Percentiles rank a stretch among this genome's conserved stretches.
These are phyloP conservation scores for Scomber scombrus DNA, from an alignment of 2,113 vertebrate species.

Conservation along the genomic window DNA sequence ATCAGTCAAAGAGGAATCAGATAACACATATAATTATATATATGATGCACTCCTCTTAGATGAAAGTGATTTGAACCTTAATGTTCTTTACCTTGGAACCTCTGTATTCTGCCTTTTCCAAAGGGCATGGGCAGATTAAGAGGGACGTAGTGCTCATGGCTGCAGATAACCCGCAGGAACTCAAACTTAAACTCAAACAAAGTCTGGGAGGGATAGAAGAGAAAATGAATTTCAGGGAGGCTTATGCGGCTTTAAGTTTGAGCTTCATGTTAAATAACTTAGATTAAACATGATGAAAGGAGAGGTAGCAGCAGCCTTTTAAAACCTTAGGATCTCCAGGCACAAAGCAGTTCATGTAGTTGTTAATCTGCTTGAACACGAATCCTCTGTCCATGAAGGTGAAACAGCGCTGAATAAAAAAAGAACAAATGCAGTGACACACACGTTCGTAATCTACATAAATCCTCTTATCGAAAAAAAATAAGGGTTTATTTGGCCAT, in stretches of 20 bases:
- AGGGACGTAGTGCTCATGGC: slow-evolving; percentile 96
- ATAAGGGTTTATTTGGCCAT: no score
- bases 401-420: slow-evolving; percentile 90
- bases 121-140: slow-evolving; percentile 98
- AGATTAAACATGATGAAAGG: background rate
- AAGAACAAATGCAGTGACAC: background rate
- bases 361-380: slow-evolving; percentile 98
- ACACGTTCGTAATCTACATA: background rate
- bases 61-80: background rate
- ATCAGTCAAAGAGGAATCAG: background rate
- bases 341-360: slow-evolving; percentile 96
- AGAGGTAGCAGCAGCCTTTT: slow-evolving; percentile 13
- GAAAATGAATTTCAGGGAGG: background rate
- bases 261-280: background rate
- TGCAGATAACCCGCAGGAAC: slow-evolving; percentile 95
- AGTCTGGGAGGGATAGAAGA: slow-evolving; percentile 83
- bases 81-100: slow-evolving; percentile 93
- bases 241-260: background rate
- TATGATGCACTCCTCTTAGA: background rate
- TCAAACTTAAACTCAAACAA: slow-evolving; percentile 99
- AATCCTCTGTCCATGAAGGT: slow-evolving; percentile 99
- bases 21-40: background rate
- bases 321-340: slow-evolving; percentile 97
- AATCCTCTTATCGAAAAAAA: no score
- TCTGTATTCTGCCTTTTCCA: slow-evolving; percentile 94